Conservation (phyloP, 2,797 vertebrate species). For the Tinamus major region DNA sequence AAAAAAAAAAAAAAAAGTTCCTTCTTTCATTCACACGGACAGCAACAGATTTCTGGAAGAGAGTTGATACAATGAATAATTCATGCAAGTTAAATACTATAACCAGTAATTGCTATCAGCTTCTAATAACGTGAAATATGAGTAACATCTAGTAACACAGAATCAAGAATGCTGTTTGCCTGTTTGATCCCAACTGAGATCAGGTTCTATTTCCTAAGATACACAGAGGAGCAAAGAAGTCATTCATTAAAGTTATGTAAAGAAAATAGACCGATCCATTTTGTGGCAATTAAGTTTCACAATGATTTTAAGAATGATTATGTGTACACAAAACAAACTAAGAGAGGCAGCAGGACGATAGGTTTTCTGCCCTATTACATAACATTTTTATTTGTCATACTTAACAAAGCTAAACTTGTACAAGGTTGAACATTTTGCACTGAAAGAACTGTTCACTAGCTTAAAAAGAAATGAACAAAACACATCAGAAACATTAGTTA, state of each 20-base stretch:
- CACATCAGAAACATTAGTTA: neutral
- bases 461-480: constrained; percentile 11
- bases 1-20: neutral
- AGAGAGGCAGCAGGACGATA: neutral
- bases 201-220: neutral
- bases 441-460: constrained; percentile 19
- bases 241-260: neutral
- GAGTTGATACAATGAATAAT: neutral
- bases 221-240: neutral
- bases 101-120: neutral
- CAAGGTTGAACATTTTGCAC: neutral
- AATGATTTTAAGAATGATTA: neutral
- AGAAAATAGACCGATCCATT: neutral
- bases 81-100: neutral
- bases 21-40: neutral
- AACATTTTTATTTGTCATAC: constrained; percentile 26
- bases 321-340: neutral
- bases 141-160: neutral
- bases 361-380: constrained; percentile 22
- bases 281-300: neutral
- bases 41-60: neutral
- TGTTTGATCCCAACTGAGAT: neutral
- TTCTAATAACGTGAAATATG: neutral
- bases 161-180: neutral
- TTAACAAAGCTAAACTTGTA: constrained; percentile 46